phyloP scores from a whole-genome alignment of 2,797 vertebrate species.

The Coregonus suidteri region DNA sequence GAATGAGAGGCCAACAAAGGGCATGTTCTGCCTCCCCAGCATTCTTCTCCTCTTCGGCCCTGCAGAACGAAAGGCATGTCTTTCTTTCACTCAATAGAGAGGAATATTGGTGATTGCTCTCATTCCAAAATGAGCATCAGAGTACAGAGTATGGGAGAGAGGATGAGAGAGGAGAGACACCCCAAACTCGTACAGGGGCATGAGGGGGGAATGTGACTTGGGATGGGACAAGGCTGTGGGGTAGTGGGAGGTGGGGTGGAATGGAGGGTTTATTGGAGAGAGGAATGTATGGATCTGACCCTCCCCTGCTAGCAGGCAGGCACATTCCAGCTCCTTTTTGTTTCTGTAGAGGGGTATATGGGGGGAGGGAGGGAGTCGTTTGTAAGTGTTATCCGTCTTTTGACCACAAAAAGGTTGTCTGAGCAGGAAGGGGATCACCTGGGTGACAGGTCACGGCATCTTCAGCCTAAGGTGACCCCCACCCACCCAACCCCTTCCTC shows the following conservation, averaged over 20 bases:
- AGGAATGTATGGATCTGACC: conserved; percentile 11
- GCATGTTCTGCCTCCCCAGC: conserved; percentile 71
- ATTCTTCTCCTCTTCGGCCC: conserved; percentile 74
- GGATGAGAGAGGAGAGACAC: conserved; percentile 17
- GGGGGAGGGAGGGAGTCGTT: not conserved
- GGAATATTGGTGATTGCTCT: conserved; percentile 69
- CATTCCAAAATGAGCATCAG: conserved; percentile 75
- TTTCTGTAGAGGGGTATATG: not conserved
- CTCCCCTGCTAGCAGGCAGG: conserved; percentile 31
- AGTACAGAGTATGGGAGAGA: conserved; percentile 23
- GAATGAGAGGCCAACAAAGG: conserved; percentile 72
- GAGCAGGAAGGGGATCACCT: conserved; percentile 42
- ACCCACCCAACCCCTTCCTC: conserved; percentile 36
- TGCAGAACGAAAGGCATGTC: conserved; percentile 66
- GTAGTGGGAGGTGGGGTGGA: conserved; percentile 5
- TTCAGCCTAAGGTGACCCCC: conserved; percentile 19
- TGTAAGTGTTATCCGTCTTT: conserved; percentile 51
- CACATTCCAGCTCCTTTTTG: conserved; percentile 50
- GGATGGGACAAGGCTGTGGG: not conserved
- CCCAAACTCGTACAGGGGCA: not conserved
- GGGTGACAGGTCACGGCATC: conserved; percentile 44
- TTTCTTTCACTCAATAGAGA: conserved; percentile 72
- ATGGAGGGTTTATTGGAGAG: not conserved
- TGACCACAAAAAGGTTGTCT: conserved; percentile 38
- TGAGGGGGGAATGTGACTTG: not conserved